phyloP scores from a whole-genome alignment of 2,113 vertebrate species.

The Phalacrocorax pelagicus region DNA sequence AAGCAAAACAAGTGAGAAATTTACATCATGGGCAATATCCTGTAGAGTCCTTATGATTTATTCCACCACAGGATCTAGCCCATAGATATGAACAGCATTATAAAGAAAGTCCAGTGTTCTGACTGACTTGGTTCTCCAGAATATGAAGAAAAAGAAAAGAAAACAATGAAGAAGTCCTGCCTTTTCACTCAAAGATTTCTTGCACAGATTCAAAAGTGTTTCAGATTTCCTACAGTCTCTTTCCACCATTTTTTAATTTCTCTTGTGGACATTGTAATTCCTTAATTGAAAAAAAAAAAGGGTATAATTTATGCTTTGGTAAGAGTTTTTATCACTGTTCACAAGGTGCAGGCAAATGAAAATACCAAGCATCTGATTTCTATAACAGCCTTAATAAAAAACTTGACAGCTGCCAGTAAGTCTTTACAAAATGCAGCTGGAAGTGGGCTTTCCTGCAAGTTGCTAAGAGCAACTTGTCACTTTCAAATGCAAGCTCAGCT shows the following conservation, averaged over 20 bases:
- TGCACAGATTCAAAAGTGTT: neutral
- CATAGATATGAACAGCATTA: neutral
- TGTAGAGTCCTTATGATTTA: neutral
- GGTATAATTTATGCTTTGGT: neutral
- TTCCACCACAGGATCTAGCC: neutral
- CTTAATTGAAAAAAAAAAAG: neutral
- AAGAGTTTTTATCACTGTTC: neutral
- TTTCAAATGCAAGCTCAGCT: neutral
- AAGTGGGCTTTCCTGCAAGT: neutral
- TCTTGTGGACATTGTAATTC: neutral
- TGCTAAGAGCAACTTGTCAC: neutral
- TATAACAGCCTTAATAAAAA: neutral
- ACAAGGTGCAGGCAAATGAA: neutral
- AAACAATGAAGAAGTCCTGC: neutral
- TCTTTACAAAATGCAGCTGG: neutral
- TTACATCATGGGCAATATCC: neutral
- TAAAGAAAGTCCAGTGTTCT: neutral
- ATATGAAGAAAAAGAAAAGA: neutral
- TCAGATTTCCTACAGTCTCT: neutral
- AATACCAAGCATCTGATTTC: neutral
- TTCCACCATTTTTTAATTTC: neutral
- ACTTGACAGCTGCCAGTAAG: neutral
- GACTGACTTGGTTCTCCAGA: neutral
- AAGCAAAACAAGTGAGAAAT: neutral
- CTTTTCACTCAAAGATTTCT: neutral